Evolutionary conservation across 2,113 vertebrate genomes (phyloP).

Genomic region (Myxocyprinus asiaticus): DNA sequence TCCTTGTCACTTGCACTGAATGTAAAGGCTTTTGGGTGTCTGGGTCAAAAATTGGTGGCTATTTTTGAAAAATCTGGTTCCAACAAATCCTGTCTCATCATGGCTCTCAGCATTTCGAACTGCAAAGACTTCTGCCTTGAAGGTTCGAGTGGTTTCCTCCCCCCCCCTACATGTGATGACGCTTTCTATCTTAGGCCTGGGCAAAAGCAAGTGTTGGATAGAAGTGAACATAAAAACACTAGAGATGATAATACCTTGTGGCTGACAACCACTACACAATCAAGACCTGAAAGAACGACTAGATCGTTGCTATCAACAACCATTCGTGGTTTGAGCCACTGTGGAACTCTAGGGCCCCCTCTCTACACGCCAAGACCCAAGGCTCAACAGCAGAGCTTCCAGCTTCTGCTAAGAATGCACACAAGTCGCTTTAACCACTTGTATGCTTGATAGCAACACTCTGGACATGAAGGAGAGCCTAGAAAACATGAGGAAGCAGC

Average conservation of each 20-base stretch:
- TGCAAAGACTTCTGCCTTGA: slow-evolving; percentile 64
- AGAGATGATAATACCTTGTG: slow-evolving; percentile 18
- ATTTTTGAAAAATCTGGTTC: slow-evolving; percentile 23
- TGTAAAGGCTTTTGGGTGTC: slow-evolving; percentile 69
- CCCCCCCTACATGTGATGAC: slow-evolving; percentile 64
- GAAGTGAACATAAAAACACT: slow-evolving; percentile 57
- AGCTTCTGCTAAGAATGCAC: slow-evolving; percentile 63
- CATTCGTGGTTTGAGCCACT: slow-evolving; percentile 31
- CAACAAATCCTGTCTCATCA: slow-evolving; percentile 60
- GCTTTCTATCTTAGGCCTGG: slow-evolving; percentile 66
- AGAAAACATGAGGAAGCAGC: slow-evolving; percentile 57
- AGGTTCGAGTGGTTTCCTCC: slow-evolving; percentile 61
- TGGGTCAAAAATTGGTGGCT: slow-evolving; percentile 46
- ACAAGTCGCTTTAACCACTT: slow-evolving; percentile 72
- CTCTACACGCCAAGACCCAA: slow-evolving; percentile 63
- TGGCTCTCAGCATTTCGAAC: slow-evolving; percentile 64
- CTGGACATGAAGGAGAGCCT: slow-evolving; percentile 71
- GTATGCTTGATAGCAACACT: slow-evolving; percentile 72
- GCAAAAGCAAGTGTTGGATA: slow-evolving; percentile 48
- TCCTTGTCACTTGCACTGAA: slow-evolving; percentile 62
- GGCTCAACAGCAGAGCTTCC: slow-evolving; percentile 60
- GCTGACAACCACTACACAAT: slow-evolving; percentile 4
- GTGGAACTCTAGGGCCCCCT: slow-evolving; percentile 21
- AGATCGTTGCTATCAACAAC: slow-evolving; percentile 48
- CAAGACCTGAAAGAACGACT: slow-evolving; percentile 32